Conservation (phyloP, 2,113 vertebrate species). For the Oplegnathus fasciatus region DNA sequence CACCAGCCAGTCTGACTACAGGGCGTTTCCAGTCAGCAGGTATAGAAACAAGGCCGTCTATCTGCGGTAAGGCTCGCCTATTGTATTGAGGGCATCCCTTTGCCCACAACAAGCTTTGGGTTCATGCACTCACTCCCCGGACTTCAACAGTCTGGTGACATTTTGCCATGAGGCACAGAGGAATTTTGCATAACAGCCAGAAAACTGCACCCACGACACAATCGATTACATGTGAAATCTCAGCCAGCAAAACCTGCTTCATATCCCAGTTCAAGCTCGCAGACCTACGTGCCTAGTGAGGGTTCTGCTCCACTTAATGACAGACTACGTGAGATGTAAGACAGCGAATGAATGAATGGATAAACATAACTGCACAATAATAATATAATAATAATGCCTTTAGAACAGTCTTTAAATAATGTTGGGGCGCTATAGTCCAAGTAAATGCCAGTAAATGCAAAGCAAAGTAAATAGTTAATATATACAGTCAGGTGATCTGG, state of each 20-base stretch:
- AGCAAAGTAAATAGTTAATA: background rate
- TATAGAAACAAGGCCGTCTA: background rate
- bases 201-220: slow-evolving; percentile 36
- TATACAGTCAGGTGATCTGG: no score
- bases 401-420: no score
- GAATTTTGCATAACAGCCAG: slow-evolving; percentile 10
- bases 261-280: background rate
- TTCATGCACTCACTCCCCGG: background rate
- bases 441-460: background rate
- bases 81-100: background rate
- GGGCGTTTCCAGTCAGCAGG: slow-evolving; percentile 43
- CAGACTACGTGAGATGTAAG: background rate
- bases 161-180: slow-evolving; percentile 8
- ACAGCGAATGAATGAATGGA: background rate
- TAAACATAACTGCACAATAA: background rate
- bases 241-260: background rate
- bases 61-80: slow-evolving; percentile 11
- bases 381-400: background rate
- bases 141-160: background rate
- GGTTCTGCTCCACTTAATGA: background rate
- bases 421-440: no score
- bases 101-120: background rate
- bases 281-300: background rate
- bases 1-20: background rate
- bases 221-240: background rate